Evolutionary conservation across 1,140 invertebrate genomes (phyloP).

Genomic region (Atta colombica): DNA sequence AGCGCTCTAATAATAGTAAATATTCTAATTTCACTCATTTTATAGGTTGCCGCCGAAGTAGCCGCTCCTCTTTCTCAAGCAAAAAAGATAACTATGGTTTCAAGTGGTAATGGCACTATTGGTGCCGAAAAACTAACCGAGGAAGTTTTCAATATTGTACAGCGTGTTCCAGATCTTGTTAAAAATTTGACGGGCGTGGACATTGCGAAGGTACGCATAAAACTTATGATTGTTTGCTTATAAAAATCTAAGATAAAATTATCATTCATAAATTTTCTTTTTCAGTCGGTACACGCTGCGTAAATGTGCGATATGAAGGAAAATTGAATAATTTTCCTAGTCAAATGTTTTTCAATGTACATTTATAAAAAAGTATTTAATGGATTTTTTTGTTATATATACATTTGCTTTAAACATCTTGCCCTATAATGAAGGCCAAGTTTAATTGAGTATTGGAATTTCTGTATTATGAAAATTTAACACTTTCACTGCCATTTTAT

Average conservation of each 20-base stretch:
- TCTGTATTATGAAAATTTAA: conserved; percentile 52
- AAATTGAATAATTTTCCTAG: conserved; percentile 49
- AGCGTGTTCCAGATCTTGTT: conserved; percentile 95
- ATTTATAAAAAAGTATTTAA: conserved; percentile 58
- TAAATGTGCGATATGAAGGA: conserved; percentile 75
- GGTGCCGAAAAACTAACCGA: conserved; percentile 97
- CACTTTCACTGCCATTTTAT: conserved; percentile 72
- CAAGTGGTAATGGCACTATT: conserved; percentile 95
- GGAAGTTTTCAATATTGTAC: conserved; percentile 97
- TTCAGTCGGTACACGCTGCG: conserved; percentile 85
- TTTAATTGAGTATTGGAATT: conserved; percentile 53
- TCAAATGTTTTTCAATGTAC: conserved; percentile 57
- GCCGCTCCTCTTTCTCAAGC: conserved; percentile 97
- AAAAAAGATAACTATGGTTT: conserved; percentile 98
- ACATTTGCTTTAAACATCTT: conserved; percentile 67
- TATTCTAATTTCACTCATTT: conserved; percentile 63
- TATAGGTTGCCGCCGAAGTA: conserved; percentile 97
- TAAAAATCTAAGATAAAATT: conserved; percentile 1
- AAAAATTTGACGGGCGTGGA: conserved; percentile 97
- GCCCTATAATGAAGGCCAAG: conserved; percentile 46
- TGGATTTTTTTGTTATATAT: conserved; percentile 61
- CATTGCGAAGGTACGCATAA: conserved; percentile 91
- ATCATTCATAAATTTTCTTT: conserved; percentile 69
- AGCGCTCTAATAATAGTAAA: conserved; percentile 2
- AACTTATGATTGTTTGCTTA: not conserved